Conservation (phyloP, 2,113 vertebrate species). For the Atlantisia rogersi region DNA sequence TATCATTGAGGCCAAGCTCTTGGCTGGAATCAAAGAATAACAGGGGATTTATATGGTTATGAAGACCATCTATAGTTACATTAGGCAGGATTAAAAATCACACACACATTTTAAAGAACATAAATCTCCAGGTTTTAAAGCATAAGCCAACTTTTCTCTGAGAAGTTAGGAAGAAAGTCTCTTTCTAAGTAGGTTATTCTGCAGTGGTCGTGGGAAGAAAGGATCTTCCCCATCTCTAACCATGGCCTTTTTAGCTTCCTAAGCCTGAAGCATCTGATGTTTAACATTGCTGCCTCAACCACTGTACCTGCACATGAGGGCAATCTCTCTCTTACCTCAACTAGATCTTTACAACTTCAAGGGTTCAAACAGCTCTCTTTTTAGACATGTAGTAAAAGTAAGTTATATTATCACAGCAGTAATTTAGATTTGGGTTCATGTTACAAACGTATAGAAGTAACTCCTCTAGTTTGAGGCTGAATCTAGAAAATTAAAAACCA, state of each 20-base stretch:
- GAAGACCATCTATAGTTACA: constrained; percentile 6
- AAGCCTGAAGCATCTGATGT: not conserved
- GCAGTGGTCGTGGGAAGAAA: not conserved
- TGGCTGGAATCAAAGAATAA: constrained; percentile 12
- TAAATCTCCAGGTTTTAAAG: not conserved
- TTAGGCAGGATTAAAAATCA: not conserved
- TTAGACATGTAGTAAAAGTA: not conserved
- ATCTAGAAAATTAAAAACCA: not conserved
- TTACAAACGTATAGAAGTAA: not conserved
- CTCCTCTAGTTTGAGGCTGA: not conserved
- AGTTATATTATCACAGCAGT: not conserved
- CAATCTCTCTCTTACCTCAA: not conserved
- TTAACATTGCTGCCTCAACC: not conserved
- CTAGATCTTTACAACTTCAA: not conserved
- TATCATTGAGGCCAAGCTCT: not conserved
- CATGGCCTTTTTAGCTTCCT: not conserved
- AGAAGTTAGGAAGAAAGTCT: not conserved
- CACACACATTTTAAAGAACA: not conserved
- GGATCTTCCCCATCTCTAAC: not conserved
- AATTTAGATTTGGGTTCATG: not conserved
- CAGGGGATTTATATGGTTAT: not conserved
- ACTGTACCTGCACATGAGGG: not conserved
- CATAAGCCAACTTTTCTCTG: not conserved
- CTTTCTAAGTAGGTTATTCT: not conserved
- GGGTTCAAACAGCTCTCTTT: not conserved